Conservation (phyloP, 2,888 invertebrate genomes). For the Drosophila longiperda region DNA sequence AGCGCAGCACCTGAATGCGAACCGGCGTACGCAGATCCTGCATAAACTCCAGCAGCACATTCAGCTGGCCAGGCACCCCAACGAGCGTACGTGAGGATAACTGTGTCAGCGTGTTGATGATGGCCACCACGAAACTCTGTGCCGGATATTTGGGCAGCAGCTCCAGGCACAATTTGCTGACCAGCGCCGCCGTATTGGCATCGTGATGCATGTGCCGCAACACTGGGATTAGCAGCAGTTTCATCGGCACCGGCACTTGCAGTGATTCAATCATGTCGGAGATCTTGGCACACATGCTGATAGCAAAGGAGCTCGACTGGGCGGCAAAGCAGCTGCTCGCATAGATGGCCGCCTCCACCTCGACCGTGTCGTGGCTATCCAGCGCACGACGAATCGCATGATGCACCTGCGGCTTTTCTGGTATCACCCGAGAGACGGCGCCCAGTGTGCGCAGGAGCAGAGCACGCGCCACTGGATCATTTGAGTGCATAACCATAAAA, state of each 20-base stretch:
- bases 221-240: constrained; percentile 95
- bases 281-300: constrained; percentile 97
- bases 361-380: constrained; percentile 97
- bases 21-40: constrained; percentile 90
- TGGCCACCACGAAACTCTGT: constrained; percentile 92
- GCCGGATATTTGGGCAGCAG: constrained; percentile 92
- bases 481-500: constrained; percentile 97
- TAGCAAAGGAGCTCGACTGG: constrained; percentile 97
- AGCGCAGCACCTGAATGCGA: constrained; percentile 88
- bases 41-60: constrained; percentile 88
- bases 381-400: constrained; percentile 96
- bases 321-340: constrained; percentile 97
- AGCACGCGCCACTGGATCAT: constrained; percentile 97
- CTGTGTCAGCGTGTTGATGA: constrained; percentile 94
- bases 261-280: constrained; percentile 97
- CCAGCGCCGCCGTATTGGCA: constrained; percentile 87
- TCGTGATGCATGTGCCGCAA: constrained; percentile 97
- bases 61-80: constrained; percentile 94
- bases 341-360: constrained; percentile 98
- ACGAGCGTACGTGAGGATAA: constrained; percentile 95
- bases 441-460: constrained; percentile 94
- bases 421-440: constrained; percentile 96
- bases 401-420: constrained; percentile 97
- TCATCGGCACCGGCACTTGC: constrained; percentile 96
- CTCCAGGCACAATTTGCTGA: constrained; percentile 90